These are phyloP conservation scores for Willisornis vidua DNA, from an alignment of 2,113 vertebrate species.

Conservation along the genomic window DNA sequence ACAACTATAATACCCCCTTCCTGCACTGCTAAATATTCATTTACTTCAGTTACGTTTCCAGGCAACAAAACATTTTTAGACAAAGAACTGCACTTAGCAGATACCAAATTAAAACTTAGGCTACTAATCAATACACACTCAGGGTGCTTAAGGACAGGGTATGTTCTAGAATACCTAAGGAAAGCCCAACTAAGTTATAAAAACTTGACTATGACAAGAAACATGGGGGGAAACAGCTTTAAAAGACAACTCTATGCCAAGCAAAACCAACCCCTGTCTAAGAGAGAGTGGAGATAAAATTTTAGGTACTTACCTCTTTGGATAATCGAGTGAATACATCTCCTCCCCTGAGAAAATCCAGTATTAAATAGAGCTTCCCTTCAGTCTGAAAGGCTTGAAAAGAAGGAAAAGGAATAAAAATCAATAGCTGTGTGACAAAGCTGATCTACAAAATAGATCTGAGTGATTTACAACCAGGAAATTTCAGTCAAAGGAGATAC, in stretches of 20 bases:
- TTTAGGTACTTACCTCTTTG: slow-evolving; percentile 91
- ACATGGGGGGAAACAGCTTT: background rate
- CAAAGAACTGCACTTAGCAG: slow-evolving; percentile 20
- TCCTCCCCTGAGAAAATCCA: slow-evolving; percentile 99
- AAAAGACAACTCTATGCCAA: background rate
- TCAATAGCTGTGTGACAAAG: background rate
- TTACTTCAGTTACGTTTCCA: slow-evolving; percentile 43
- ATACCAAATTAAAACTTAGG: slow-evolving; percentile 35
- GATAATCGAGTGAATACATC: slow-evolving; percentile 99
- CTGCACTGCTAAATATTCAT: slow-evolving; percentile 16
- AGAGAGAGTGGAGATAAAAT: slow-evolving; percentile 19
- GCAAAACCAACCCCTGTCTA: background rate
- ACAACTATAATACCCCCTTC: background rate
- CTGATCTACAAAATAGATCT: background rate
- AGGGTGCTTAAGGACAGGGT: background rate
- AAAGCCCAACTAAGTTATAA: background rate
- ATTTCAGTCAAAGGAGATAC: background rate
- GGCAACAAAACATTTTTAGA: slow-evolving; percentile 58
- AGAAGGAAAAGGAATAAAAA: background rate
- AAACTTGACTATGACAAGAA: background rate
- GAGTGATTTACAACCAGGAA: background rate
- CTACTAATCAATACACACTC: background rate
- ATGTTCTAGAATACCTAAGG: background rate
- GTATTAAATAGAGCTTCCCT: slow-evolving; percentile 98
- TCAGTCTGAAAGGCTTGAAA: slow-evolving; percentile 95